phyloP scores from a whole-genome alignment of 2,888 invertebrate genomes.

The Anticlea derivata region DNA sequence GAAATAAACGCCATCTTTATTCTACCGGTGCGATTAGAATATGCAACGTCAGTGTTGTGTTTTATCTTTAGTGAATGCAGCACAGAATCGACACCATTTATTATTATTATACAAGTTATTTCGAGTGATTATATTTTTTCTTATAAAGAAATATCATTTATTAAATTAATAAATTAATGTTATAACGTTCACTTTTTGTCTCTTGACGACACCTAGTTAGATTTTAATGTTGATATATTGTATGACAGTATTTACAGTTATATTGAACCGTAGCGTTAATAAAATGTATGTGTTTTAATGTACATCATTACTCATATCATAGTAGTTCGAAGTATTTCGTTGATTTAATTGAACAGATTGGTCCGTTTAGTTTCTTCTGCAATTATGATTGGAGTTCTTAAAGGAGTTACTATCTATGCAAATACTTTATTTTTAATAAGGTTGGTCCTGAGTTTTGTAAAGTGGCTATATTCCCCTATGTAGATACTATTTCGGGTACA shows the following conservation, averaged over 20 bases:
- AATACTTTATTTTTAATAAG: background rate
- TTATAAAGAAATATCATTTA: constrained; percentile 21
- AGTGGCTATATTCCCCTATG: constrained; percentile 5
- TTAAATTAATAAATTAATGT: constrained; percentile 3
- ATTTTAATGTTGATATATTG: constrained; percentile 18
- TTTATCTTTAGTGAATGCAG: background rate
- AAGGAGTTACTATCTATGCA: background rate
- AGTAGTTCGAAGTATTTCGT: constrained; percentile 3
- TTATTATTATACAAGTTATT: constrained; percentile 11
- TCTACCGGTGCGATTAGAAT: too few species aligned
- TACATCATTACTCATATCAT: constrained; percentile 12
- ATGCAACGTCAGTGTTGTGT: too few species aligned
- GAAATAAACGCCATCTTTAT: background rate
- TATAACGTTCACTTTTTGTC: constrained; percentile 15
- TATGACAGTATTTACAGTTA: constrained; percentile 24
- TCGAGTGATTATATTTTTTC: constrained; percentile 6
- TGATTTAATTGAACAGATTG: background rate
- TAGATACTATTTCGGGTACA: background rate
- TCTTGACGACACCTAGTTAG: constrained; percentile 11
- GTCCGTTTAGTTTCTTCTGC: background rate
- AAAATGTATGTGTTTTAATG: constrained; percentile 10
- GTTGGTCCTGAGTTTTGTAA: background rate
- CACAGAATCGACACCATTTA: constrained; percentile 1
- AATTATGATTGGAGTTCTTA: too few species aligned
- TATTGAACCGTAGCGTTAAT: constrained; percentile 8